Percentiles rank a stretch among this genome's conserved stretches.
phyloP scores from a whole-genome alignment of 2,113 vertebrate genomes.

The Poicephalus meyeri region DNA sequence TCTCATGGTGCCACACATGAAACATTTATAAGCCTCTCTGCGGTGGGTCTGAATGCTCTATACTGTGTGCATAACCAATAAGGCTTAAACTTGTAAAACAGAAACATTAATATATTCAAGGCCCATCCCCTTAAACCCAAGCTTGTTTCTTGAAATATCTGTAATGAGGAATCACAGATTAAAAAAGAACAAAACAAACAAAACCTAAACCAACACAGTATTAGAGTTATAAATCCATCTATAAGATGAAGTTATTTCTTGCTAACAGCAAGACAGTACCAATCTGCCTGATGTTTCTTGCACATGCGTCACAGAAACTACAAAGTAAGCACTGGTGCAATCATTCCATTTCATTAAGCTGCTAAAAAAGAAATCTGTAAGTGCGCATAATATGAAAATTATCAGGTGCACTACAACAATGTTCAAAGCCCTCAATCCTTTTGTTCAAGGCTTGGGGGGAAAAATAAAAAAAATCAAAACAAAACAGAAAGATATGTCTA shows the following conservation, averaged over 20 bases:
- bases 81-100: constrained; percentile 4
- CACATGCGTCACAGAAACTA: neutral
- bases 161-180: neutral
- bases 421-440: neutral
- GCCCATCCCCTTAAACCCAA: neutral
- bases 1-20: neutral
- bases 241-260: neutral
- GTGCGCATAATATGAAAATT: neutral
- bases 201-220: neutral
- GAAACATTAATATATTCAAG: neutral
- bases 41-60: neutral
- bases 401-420: neutral
- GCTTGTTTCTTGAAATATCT: neutral
- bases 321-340: neutral
- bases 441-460: neutral
- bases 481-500: neutral
- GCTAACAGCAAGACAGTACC: neutral
- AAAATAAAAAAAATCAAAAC: neutral
- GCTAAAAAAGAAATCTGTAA: neutral
- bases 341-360: neutral
- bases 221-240: neutral
- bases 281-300: neutral
- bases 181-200: neutral
- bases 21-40: constrained; percentile 42
- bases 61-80: neutral